These are phyloP conservation scores for Leistus spinibarbis DNA, from an alignment of 2,888 invertebrate species.

Conservation along the genomic window DNA sequence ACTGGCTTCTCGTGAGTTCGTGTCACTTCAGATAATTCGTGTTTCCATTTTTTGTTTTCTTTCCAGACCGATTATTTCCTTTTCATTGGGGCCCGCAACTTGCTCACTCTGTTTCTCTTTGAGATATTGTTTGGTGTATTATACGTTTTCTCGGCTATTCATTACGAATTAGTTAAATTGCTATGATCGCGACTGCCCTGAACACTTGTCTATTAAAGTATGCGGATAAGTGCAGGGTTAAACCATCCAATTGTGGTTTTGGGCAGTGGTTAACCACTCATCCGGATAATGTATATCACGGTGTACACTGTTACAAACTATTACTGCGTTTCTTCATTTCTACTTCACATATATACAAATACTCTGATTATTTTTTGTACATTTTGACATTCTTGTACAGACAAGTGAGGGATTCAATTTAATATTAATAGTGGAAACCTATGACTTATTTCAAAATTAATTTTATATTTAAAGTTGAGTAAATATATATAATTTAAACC, in stretches of 20 bases:
- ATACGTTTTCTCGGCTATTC: slow-evolving; percentile 59
- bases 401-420: too few relatives aligned
- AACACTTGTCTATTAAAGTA: slow-evolving; percentile 35
- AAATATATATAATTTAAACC: too few relatives aligned
- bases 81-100: not conserved
- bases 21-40: slow-evolving; percentile 29
- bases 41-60: slow-evolving; percentile 7
- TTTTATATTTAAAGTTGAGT: too few relatives aligned
- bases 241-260: slow-evolving; percentile 44
- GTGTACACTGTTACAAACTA: slow-evolving; percentile 21
- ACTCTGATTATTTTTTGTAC: too few relatives aligned
- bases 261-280: slow-evolving; percentile 42
- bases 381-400: too few relatives aligned
- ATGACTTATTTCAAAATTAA: too few relatives aligned
- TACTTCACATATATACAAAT: too few relatives aligned
- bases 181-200: slow-evolving; percentile 58
- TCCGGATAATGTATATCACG: slow-evolving; percentile 39
- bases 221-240: slow-evolving; percentile 42
- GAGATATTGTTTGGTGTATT: not conserved
- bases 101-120: not conserved
- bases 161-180: slow-evolving; percentile 66
- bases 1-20: slow-evolving; percentile 6
- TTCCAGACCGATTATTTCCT: not conserved
- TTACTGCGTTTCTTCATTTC: not conserved
- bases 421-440: too few relatives aligned